Evolutionary conservation across 2,113 vertebrate genomes (phyloP).

Genomic region (Psilopogon haemacephalus): DNA sequence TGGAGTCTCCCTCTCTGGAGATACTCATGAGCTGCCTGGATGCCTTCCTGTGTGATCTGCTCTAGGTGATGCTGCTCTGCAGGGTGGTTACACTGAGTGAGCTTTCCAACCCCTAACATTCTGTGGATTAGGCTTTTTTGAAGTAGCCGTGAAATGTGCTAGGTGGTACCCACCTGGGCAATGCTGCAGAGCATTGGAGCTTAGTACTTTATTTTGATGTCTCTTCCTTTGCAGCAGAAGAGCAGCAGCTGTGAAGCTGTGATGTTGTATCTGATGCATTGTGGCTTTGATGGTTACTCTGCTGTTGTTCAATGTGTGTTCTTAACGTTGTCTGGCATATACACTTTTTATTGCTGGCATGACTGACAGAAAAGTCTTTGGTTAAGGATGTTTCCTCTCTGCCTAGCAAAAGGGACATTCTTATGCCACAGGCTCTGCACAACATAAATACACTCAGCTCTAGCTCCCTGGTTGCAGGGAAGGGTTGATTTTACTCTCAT

Average conservation of each 20-base stretch:
- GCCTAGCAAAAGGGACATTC: not conserved
- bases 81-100: too few relatives aligned
- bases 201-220: not conserved
- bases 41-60: too few relatives aligned
- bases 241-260: not conserved
- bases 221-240: not conserved
- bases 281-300: not conserved
- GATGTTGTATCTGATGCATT: not conserved
- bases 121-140: not conserved
- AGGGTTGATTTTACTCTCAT: not conserved
- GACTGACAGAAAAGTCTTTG: not conserved
- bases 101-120: too few relatives aligned
- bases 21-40: too few relatives aligned
- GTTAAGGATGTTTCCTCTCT: not conserved
- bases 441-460: rapidly evolving
- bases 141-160: not conserved
- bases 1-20: too few relatives aligned
- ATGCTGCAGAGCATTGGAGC: not conserved
- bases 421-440: not conserved
- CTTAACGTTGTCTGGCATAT: not conserved
- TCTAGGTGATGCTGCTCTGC: too few relatives aligned
- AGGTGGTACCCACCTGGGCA: not conserved
- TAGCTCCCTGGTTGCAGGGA: not conserved
- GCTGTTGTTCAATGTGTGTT: not conserved
- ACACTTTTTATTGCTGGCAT: not conserved